Base-by-base conservation (phyloP, 1,140 invertebrate genomes). In the Anastatus disparis region DNA sequence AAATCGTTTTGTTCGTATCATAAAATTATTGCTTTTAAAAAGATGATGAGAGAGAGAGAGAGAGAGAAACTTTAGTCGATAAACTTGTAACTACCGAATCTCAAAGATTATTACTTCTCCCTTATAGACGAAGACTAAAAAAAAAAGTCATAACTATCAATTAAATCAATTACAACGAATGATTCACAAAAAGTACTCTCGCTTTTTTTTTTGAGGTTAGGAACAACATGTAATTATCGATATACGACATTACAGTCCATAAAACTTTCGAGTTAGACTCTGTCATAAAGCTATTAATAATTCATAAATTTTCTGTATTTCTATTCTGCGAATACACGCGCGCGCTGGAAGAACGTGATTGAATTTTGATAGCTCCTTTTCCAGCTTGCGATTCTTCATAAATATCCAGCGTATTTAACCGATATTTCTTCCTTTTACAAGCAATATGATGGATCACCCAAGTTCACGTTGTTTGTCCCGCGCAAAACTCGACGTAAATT, bases 331-430 rank as follows among this genome's bases (percentile, higher is more conserved):
- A 2, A 7, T 38, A 12, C 15, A 17, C 20, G 31, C 17, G n/a
- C 31, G 26, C 53, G 44, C 13, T 31, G 20, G 9, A 26, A 8
- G 42, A 61, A 68, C 44, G 29, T 52, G 56, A 68, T 68, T 68
- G 44, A 61, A 68, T 68, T 59, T 68, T 20, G 66, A 59, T 68
- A 42, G 66, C 20, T 55, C 27, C 22, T n/a, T n/a, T n/a, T n/a
- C n/a, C n/a, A n/a, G n/a, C n/a, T n/a, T n/a, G n/a, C n/a, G n/a
- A n/a, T n/a, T n/a, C n/a, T n/a, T n/a, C n/a, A n/a, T n/a, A n/a
- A n/a, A n/a, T n/a, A n/a, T n/a, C n/a, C n/a, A n/a, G n/a, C n/a
- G n/a, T n/a, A n/a, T n/a, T n/a, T n/a, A n/a, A n/a, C n/a, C n/a
- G n/a, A n/a, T n/a, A n/a, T n/a, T n/a, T n/a, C n/a, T n/a, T n/a